These are phyloP conservation scores for Crotalus helleri DNA, from an alignment of 2,113 vertebrate species.

Conservation along the genomic window DNA sequence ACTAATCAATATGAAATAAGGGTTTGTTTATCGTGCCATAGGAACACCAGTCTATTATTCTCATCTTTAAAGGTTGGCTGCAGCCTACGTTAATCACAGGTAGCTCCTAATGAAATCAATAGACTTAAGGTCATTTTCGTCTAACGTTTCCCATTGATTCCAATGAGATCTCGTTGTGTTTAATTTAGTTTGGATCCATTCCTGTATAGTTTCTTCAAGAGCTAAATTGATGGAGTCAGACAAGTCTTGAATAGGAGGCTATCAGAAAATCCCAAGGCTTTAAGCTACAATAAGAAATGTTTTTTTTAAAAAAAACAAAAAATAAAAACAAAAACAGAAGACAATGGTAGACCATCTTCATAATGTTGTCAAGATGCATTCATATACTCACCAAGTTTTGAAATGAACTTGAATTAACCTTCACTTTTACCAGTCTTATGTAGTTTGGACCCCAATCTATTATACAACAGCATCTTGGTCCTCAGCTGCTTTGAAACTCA, in stretches of 20 bases:
- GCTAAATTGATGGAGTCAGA: background rate
- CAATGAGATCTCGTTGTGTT: background rate
- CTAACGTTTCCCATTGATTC: background rate
- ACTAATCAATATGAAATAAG: constrained; percentile 38
- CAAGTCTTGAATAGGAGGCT: background rate
- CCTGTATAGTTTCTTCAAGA: background rate
- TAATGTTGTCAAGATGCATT: background rate
- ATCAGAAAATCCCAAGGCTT: background rate
- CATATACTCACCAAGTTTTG: background rate
- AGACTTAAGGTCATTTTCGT: background rate
- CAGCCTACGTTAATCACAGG: background rate
- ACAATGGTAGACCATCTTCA: background rate
- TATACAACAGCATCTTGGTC: background rate
- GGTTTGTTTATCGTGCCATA: constrained; percentile 43
- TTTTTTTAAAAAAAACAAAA: no score
- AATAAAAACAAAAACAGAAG: background rate
- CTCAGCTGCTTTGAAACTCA: background rate
- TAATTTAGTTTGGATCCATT: background rate
- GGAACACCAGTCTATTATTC: constrained; percentile 40
- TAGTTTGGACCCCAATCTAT: background rate
- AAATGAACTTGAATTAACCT: background rate
- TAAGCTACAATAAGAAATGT: background rate
- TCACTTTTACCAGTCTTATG: background rate
- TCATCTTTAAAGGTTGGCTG: background rate
- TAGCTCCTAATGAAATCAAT: background rate